Evolutionary conservation across 2,888 invertebrate genomes (phyloP), one percentile per base, ranked within the genome.

Genomic region (Trichogramma dendrolimi): DNA sequence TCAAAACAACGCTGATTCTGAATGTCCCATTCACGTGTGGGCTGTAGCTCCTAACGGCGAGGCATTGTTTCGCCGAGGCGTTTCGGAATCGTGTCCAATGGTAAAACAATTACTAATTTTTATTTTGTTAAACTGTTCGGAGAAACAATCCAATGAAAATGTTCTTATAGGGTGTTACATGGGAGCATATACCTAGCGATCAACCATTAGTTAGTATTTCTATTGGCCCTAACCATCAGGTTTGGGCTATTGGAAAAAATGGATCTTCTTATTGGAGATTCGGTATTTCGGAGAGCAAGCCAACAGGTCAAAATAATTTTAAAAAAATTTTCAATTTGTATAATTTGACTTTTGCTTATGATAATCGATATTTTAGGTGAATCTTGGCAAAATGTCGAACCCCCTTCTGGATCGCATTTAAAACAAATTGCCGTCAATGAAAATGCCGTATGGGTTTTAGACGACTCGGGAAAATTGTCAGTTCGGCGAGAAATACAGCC

Each of bases 211-310:
- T 86, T 47, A 88, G 87, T 58, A 89, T 93, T 67, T 88, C 89
- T 69, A 88, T 89, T 66, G 87, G 88, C 11, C 85, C 87, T 27
- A 80, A 83, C 27, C 83, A 83, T 50, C 85, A 85, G 71, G 87
- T 92, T 42, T 96, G 96, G 96, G 91, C 91, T 0, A 86, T 92
- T 11, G 92, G 92, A 0, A 86, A 88, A 71, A 93, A 91, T 80
- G 95, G 95, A 46, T 89, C 91, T 68, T 86, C 91, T 4, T 94
- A 89, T 77, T 90, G 87, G 80, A 83, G 95, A 69, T 84, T 87
- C 71, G 92, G 91, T 11, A 87, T 94, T 49, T 86, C 85, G 6
- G 78, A 81, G 67, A 83, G 86, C 41, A 88, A 87, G 75, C 86
- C 88, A 1, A 81, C 84, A 69, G 87, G 85, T 77, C 70, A 7